Evolutionary conservation across 2,888 invertebrate genomes (phyloP), one percentile per base, ranked within the genome.

Genomic region (Tholera decimalis): DNA sequence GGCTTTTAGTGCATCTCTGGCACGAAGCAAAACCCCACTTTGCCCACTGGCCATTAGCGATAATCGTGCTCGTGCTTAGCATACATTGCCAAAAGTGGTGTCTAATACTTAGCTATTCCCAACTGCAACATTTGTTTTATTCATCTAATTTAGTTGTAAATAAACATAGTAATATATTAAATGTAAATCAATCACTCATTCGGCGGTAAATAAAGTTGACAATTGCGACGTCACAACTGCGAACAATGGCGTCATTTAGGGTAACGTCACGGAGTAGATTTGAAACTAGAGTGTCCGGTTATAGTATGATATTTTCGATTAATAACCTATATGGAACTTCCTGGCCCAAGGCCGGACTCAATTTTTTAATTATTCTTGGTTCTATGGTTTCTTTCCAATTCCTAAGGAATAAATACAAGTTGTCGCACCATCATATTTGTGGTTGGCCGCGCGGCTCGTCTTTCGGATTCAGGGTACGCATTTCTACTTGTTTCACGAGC

Each of bases 1-100:
- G 22, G 26, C 60, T 30, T 51, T 26, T 67, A 72, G 50, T 67
- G 67, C 15, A 41, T 33, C 46, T 60, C 67, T 72, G 73, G 67
- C 73, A 60, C 22, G 20, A 24, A 43, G n/a, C 30, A 26, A 22
- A n/a, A 41, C 37, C 5, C 35, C 49, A 41, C 50, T 59, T 58
- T 22, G 33, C 15, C 41, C 26, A 51, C 35, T 35, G 28, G 11
- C 43, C 37, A 49, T 39, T 70, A 35, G 35, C 4, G 8, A 11
- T 72, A 37, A n/a, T n/a, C 20, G 28, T 28, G 13, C 8, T 37
- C 15, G 18, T 50, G 2, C 22, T 46, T 46, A 8, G 13, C 11
- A 22, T 20, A 18, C 46, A 6, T 9, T 55, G 54, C 60, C 66
- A 59, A 60, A 59, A 70, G 20, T 26, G 22, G 15, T 71, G 57